These are phyloP conservation scores for Chaetodon auriga DNA, from an alignment of 2,113 vertebrate genomes.

Conservation along the genomic window DNA sequence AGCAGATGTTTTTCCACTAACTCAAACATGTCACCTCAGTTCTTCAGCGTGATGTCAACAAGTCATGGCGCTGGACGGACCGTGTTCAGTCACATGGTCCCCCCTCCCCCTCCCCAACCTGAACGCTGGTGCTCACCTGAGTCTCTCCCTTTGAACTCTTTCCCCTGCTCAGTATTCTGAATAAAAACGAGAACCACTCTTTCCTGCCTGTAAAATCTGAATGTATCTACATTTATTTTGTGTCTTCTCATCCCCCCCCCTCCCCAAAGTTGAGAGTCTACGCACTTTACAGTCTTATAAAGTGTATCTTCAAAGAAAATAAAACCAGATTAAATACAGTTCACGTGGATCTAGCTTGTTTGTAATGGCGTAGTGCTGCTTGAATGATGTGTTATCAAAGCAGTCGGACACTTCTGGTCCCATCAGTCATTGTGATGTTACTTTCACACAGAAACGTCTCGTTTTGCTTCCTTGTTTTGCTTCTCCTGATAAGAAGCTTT, in stretches of 20 bases:
- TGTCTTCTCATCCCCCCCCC: background rate
- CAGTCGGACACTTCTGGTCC: background rate
- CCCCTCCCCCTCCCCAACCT: background rate
- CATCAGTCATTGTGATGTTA: background rate
- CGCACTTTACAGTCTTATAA: constrained; percentile 80
- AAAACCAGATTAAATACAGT: constrained; percentile 61
- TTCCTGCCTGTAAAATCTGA: constrained; percentile 62
- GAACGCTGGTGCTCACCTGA: constrained; percentile 39
- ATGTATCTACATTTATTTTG: constrained; percentile 67
- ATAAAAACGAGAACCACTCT: constrained; percentile 63
- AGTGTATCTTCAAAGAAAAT: constrained; percentile 77
- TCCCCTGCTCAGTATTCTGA: constrained; percentile 40
- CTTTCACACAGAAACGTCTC: constrained; percentile 31
- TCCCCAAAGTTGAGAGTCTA: constrained; percentile 64
- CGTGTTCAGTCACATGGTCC: background rate
- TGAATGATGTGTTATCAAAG: background rate
- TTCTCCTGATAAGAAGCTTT: constrained; percentile 24
- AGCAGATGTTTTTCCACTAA: constrained; percentile 33
- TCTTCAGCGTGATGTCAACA: constrained; percentile 8
- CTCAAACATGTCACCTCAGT: background rate
- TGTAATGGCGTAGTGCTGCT: background rate
- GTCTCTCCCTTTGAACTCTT: constrained; percentile 1
- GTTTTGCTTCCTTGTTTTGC: constrained; percentile 68
- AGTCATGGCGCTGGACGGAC: background rate
- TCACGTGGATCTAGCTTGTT: constrained; percentile 12